phyloP scores from a whole-genome alignment of 2,113 vertebrate genomes.

The Oceanodroma tethys region DNA sequence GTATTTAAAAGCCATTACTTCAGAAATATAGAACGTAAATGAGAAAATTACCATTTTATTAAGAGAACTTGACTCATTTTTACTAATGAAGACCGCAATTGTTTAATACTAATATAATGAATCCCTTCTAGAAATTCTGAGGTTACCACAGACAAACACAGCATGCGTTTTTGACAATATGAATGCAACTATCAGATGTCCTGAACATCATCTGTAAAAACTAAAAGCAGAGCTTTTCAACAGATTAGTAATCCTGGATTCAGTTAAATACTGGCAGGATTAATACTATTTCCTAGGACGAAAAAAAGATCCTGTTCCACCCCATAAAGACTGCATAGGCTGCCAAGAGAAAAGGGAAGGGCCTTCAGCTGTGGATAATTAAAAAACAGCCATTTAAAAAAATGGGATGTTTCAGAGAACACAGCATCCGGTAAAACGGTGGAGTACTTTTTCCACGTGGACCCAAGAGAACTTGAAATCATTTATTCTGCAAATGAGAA shows the following conservation, averaged over 20 bases:
- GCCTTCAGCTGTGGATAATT: conserved; percentile 36
- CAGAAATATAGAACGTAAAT: neutral
- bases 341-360: conserved; percentile 28
- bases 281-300: neutral
- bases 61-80: conserved; percentile 9
- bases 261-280: conserved; percentile 22
- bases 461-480: neutral
- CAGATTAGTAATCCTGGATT: conserved; percentile 19
- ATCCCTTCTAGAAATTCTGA: neutral
- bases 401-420: neutral
- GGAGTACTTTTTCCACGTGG: neutral
- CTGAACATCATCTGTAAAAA: neutral
- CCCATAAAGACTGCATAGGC: neutral
- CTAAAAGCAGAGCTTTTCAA: neutral
- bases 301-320: conserved; percentile 23
- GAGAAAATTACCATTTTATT: conserved; percentile 34
- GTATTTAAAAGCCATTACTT: conserved; percentile 8
- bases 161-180: neutral
- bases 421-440: neutral
- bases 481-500: conserved; percentile 17
- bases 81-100: neutral
- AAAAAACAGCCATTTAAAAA: neutral
- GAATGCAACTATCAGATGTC: neutral
- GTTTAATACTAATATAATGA: neutral
- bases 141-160: neutral